Conservation (phyloP, 2,888 invertebrate species). For the Galerucella calmariensis region DNA sequence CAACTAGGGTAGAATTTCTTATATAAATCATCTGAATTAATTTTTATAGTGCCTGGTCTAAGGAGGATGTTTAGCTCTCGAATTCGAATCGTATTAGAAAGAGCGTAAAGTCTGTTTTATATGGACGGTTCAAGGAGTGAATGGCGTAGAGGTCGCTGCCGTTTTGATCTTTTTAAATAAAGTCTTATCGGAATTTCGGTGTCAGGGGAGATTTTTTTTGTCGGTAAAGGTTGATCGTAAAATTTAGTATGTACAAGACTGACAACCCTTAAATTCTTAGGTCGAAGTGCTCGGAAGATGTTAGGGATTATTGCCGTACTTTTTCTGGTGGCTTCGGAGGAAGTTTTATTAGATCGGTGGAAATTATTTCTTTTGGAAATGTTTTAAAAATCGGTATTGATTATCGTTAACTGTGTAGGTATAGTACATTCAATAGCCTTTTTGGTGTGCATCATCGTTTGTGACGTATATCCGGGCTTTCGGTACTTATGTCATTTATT, state of each 20-base stretch:
- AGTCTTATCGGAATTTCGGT: neutral
- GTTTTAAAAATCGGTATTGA: no score
- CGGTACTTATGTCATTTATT: no score
- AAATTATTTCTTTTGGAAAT: no score
- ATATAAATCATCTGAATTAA: no score
- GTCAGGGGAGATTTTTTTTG: neutral
- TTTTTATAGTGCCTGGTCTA: neutral
- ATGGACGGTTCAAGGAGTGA: neutral
- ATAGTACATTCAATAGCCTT: no score
- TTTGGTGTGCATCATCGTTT: no score
- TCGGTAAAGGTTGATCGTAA: neutral
- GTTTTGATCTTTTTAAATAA: slow-evolving; percentile 6
- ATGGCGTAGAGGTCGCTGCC: neutral
- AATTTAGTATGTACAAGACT: slow-evolving; percentile 4
- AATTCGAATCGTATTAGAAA: slow-evolving; percentile 6
- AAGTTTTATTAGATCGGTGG: no score
- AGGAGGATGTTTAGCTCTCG: neutral
- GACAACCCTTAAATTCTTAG: neutral
- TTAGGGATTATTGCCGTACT: no score
- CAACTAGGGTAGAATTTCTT: no score
- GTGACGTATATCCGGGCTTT: no score
- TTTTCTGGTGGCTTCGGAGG: no score
- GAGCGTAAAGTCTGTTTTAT: neutral
- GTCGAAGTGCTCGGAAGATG: neutral
- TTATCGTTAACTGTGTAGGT: no score